Evolutionary conservation across 2,797 vertebrate species (phyloP).

Genomic region (Loriculus beryllinus): DNA sequence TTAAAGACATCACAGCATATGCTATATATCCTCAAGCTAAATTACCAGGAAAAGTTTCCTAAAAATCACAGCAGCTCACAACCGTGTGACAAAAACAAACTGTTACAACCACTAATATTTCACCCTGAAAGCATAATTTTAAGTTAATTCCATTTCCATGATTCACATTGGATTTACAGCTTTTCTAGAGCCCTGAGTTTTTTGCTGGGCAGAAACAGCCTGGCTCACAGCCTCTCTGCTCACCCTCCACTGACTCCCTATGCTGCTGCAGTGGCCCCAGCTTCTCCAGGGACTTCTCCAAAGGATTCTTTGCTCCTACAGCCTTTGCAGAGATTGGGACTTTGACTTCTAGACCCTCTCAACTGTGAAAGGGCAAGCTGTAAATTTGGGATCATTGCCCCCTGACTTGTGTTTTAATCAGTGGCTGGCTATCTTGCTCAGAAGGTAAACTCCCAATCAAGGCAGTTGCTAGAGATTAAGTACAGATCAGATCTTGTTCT

Average conservation of each 20-base stretch:
- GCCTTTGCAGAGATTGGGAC: background rate
- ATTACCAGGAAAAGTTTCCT: constrained; percentile 34
- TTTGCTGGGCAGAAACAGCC: background rate
- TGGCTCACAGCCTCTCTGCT: background rate
- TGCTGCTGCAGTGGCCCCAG: accelerated
- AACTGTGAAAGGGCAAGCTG: background rate
- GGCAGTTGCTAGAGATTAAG: background rate
- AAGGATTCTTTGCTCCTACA: background rate
- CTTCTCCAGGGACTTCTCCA: background rate
- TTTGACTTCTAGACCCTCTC: background rate
- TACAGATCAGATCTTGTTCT: background rate
- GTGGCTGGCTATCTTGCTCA: background rate
- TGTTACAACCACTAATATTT: constrained; percentile 4
- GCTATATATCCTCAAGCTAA: background rate
- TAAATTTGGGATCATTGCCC: background rate
- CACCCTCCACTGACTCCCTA: background rate
- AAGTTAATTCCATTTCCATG: background rate
- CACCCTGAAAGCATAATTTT: constrained; percentile 31
- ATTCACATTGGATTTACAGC: background rate
- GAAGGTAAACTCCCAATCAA: background rate
- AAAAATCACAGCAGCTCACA: background rate
- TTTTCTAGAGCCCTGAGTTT: background rate
- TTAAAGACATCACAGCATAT: background rate
- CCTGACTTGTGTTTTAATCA: background rate
- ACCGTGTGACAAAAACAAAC: background rate